Evolutionary conservation across 2,797 vertebrate genomes (phyloP).

Genomic region (Sebastes variabilis): DNA sequence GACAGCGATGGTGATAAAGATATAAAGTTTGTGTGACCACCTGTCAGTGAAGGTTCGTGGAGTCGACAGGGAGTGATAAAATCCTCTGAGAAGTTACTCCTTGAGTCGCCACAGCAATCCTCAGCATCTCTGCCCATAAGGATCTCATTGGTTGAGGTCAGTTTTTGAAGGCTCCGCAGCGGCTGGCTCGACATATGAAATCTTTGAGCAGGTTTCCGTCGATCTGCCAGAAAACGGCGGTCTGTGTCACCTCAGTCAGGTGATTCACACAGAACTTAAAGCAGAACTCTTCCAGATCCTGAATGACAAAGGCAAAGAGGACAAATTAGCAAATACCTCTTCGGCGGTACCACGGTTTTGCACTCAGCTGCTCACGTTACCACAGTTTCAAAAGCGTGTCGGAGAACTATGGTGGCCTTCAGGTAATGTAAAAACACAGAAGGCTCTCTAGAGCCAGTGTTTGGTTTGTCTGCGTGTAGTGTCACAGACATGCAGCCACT

Average conservation of each 20-base stretch:
- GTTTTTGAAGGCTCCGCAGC: slow-evolving; percentile 98
- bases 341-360: neutral
- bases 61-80: neutral
- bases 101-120: neutral
- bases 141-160: slow-evolving; percentile 70
- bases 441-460: no score
- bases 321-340: neutral
- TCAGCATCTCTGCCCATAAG: neutral
- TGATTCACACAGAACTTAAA: slow-evolving; percentile 99
- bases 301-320: neutral
- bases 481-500: no score
- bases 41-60: neutral
- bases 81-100: neutral
- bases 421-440: no score
- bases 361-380: no score
- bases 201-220: slow-evolving; percentile 97
- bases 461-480: no score
- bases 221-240: slow-evolving; percentile 94
- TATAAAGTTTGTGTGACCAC: neutral
- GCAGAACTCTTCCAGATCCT: slow-evolving; percentile 99
- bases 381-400: no score
- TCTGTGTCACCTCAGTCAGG: slow-evolving; percentile 98
- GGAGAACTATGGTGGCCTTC: no score
- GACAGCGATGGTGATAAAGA: neutral
- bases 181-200: slow-evolving; percentile 96